Conservation (phyloP, 1,140 invertebrate genomes). For the Drosophila ohnishii region DNA sequence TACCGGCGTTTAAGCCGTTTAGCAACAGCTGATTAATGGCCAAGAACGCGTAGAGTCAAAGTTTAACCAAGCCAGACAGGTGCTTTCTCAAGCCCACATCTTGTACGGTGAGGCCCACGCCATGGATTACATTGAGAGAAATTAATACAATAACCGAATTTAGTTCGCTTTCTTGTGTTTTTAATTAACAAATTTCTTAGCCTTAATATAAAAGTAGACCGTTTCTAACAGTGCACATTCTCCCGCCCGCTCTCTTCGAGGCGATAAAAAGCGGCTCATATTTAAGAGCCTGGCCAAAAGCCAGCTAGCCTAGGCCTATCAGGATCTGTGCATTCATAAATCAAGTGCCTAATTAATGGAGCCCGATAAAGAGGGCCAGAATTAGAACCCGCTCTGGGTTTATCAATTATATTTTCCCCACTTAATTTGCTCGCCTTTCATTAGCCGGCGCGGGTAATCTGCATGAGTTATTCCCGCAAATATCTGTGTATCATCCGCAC, state of each 20-base stretch:
- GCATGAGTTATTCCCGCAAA: constrained; percentile 73
- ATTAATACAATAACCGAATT: background rate
- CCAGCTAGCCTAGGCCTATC: constrained; percentile 31
- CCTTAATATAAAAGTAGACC: background rate
- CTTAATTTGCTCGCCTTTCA: constrained; percentile 70
- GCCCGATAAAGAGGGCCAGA: constrained; percentile 63
- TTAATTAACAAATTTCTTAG: too few species aligned
- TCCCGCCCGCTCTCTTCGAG: background rate
- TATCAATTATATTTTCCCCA: constrained; percentile 79
- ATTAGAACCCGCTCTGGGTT: constrained; percentile 70
- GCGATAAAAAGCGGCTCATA: constrained; percentile 29
- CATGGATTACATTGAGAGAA: constrained; percentile 13
- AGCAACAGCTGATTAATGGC: constrained; percentile 69
- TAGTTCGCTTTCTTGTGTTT: too few species aligned
- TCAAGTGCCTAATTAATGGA: constrained; percentile 75
- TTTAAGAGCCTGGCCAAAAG: constrained; percentile 17
- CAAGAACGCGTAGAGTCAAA: constrained; percentile 11
- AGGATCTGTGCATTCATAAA: constrained; percentile 67
- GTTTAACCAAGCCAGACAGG: constrained; percentile 36
- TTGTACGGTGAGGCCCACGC: constrained; percentile 22
- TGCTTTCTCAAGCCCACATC: constrained; percentile 29
- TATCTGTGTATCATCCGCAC: constrained; percentile 55
- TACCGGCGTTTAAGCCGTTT: constrained; percentile 76
- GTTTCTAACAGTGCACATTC: constrained; percentile 8
- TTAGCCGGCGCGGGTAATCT: constrained; percentile 60